Evolutionary conservation across 92 coral and sea anemone species (phyloP), one percentile per base, ranked within the genome.

Genomic region (Palythoa heliodiscus): DNA sequence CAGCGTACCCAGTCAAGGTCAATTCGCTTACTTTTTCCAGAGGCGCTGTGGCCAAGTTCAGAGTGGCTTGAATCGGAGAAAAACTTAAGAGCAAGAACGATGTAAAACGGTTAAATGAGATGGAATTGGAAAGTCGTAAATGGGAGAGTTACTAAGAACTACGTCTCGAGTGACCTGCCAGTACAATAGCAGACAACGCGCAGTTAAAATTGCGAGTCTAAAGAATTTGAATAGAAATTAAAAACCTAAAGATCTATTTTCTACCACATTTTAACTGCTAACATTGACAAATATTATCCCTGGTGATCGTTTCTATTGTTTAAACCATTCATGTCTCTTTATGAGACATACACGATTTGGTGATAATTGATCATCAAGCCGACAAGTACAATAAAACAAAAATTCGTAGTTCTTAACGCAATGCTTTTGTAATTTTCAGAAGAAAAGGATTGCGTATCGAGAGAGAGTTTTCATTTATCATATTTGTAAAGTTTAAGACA

Each of bases 371-470:
- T 69, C 25, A 48, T 37, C 17, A 37, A 37, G 25, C 11, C 17
- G 13, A 3, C 37, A 22, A 29, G 15, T 22, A 69, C 73, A 69
- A 69, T 69, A 69, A 69, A 69, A 29, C 24, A 37, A 69, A 69
- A 17, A 69, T 22, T 69, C 14, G 73, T 25, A 17, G 43, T 29
- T 29, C 73, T 69, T 69, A 69, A 69, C 16, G 47, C 19, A 25
- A 15, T 69, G 73, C 39, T 24, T 25, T 13, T 25, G 73, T 69
- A 37, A 69, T 69, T 69, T 69, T 69, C 73, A 69, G 25, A 63
- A 23, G 69, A 63, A 63, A 63, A 17, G 25, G 22, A n/a, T 63
- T 63, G 25, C 69, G 69, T n/a, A 63, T n/a, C 11, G 69, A 63
- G 22, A n/a, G 11, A 63, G 22, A 63, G 7, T 1, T n/a, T 19